Evolutionary conservation across 2,113 vertebrate genomes (phyloP).

Genomic region (Mirza zaza): DNA sequence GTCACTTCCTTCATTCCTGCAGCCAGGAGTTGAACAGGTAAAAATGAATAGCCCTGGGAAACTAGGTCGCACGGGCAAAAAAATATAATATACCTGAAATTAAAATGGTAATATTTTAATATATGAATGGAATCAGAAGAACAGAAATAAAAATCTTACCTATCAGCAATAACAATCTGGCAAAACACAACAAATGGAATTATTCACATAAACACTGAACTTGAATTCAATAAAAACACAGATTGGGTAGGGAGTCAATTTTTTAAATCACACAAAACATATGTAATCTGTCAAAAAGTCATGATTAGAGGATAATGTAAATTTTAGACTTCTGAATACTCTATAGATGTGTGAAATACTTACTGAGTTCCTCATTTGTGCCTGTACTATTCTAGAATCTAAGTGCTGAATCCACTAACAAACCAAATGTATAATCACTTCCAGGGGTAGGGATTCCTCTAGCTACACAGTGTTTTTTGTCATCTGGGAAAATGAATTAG

Average conservation of each 20-base stretch:
- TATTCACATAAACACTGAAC: background rate
- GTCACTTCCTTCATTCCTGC: conserved; percentile 97
- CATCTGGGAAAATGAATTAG: background rate
- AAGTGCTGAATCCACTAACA: background rate
- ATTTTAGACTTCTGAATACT: background rate
- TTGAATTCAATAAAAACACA: conserved; percentile 26
- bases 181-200: conserved; percentile 30
- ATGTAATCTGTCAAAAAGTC: background rate
- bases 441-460: background rate
- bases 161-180: conserved; percentile 26
- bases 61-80: conserved; percentile 93
- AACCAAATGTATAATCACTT: conserved; percentile 37
- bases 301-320: background rate
- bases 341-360: background rate
- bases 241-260: background rate
- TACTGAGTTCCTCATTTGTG: background rate
- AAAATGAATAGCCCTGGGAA: conserved; percentile 85
- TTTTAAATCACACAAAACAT: background rate
- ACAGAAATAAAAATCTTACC: conserved; percentile 41
- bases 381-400: conserved; percentile 4
- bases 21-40: conserved; percentile 91
- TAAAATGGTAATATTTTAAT: conserved; percentile 69
- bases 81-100: conserved; percentile 94
- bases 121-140: conserved; percentile 32
- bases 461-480: background rate